Conservation (phyloP, 2,113 vertebrate species). For the Gadus macrocephalus region DNA sequence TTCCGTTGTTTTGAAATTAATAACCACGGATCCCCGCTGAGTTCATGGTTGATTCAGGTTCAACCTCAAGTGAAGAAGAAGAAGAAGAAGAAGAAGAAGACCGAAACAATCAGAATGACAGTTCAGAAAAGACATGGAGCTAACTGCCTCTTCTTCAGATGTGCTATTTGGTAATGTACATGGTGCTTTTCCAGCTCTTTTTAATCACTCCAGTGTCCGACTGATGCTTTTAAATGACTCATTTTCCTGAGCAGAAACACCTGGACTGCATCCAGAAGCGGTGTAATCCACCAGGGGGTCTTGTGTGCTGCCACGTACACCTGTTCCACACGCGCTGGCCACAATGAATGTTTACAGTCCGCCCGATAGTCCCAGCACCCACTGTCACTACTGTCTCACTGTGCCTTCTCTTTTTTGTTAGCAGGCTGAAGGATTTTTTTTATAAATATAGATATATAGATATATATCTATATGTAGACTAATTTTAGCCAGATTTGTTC, state of each 20-base stretch:
- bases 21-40: slow-evolving; percentile 16
- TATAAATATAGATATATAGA: not conserved
- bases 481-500: not conserved
- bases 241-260: not conserved
- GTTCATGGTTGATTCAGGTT: slow-evolving; percentile 8
- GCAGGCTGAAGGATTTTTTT: slow-evolving; percentile 56
- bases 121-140: too few species aligned
- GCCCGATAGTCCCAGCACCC: slow-evolving; percentile 42
- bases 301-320: slow-evolving; percentile 8
- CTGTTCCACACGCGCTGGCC: too few species aligned
- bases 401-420: slow-evolving; percentile 72
- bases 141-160: slow-evolving; percentile 74
- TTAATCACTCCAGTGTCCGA: slow-evolving; percentile 75
- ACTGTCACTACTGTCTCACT: slow-evolving; percentile 52
- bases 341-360: slow-evolving; percentile 57
- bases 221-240: slow-evolving; percentile 37
- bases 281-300: too few species aligned
- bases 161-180: slow-evolving; percentile 58
- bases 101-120: too few species aligned
- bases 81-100: too few species aligned
- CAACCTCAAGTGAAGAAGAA: too few species aligned
- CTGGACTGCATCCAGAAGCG: too few species aligned
- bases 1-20: slow-evolving; percentile 1
- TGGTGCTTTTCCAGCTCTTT: slow-evolving; percentile 72
- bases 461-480: not conserved